Evolutionary conservation across 1,140 invertebrate species (phyloP).

Genomic region (Harpegnathos saltator): DNA sequence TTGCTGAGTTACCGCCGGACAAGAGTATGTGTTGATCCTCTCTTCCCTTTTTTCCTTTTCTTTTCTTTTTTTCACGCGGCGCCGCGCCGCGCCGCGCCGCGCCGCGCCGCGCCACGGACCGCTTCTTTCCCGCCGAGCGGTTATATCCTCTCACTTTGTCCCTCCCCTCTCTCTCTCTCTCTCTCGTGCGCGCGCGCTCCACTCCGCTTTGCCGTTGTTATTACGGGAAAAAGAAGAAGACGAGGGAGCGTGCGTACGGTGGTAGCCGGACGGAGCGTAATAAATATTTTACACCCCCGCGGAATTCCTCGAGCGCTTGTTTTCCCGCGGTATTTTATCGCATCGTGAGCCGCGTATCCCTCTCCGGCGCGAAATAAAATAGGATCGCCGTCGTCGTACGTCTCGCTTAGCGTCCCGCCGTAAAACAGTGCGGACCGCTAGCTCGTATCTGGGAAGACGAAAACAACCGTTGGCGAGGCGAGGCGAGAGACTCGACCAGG

Average conservation of each 20-base stretch:
- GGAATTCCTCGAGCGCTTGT: conserved; percentile 31
- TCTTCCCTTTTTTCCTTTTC: conserved; percentile 15
- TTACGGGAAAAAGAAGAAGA: too few relatives aligned
- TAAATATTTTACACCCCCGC: conserved; percentile 67
- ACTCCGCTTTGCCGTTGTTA: conserved; percentile 54
- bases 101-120: background rate
- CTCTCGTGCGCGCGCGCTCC: too few relatives aligned
- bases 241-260: too few relatives aligned
- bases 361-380: conserved; percentile 28
- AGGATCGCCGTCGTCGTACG: conserved; percentile 22
- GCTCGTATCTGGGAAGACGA: background rate
- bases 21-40: conserved; percentile 61
- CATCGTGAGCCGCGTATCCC: too few relatives aligned
- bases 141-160: too few relatives aligned
- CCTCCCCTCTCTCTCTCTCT: too few relatives aligned
- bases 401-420: conserved; percentile 18
- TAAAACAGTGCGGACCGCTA: conserved; percentile 1
- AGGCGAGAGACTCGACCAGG: background rate
- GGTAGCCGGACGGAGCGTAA: conserved; percentile 33
- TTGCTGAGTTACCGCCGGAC: conserved; percentile 55
- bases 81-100: background rate
- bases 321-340: conserved; percentile 6
- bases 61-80: too few relatives aligned
- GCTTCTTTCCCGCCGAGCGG: background rate
- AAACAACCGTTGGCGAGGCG: background rate